Percentiles rank a stretch among this genome's conserved stretches.
Evolutionary conservation across 1,140 invertebrate species (phyloP).

Genomic region (Mylabris phalerata): DNA sequence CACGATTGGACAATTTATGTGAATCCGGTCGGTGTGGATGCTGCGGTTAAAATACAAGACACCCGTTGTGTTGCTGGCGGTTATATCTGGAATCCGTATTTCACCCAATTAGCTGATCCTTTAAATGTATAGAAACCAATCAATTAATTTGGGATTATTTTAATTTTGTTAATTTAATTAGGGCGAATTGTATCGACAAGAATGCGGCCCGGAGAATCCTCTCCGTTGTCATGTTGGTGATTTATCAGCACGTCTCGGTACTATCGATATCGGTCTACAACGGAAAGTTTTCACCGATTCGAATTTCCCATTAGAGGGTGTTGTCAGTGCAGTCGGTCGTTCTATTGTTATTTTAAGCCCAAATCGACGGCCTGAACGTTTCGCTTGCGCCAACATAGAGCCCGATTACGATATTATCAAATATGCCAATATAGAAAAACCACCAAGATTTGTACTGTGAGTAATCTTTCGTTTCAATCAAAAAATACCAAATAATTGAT

Average conservation of each 20-base stretch:
- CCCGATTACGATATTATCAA: slow-evolving; percentile 87
- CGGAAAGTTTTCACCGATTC: slow-evolving; percentile 75
- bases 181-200: slow-evolving; percentile 75
- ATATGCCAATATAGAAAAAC: slow-evolving; percentile 79
- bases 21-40: slow-evolving; percentile 89
- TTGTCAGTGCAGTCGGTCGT: slow-evolving; percentile 68
- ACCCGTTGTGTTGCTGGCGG: slow-evolving; percentile 84
- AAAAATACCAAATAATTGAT: neutral
- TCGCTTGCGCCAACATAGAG: slow-evolving; percentile 87
- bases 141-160: neutral
- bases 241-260: slow-evolving; percentile 73
- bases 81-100: slow-evolving; percentile 90
- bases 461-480: slow-evolving; percentile 35
- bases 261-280: slow-evolving; percentile 73
- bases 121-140: slow-evolving; percentile 61
- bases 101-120: slow-evolving; percentile 81
- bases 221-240: slow-evolving; percentile 91
- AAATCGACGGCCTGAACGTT: slow-evolving; percentile 60
- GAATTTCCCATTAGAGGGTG: slow-evolving; percentile 78
- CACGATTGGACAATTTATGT: slow-evolving; percentile 93
- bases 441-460: slow-evolving; percentile 82
- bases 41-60: slow-evolving; percentile 67
- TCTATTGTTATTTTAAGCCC: slow-evolving; percentile 81
- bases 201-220: slow-evolving; percentile 82
- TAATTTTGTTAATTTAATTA: slow-evolving; percentile 35